Evolutionary conservation across 2,113 vertebrate species (phyloP), one percentile per base, ranked within the genome.

Genomic region (Tursiops truncatus): DNA sequence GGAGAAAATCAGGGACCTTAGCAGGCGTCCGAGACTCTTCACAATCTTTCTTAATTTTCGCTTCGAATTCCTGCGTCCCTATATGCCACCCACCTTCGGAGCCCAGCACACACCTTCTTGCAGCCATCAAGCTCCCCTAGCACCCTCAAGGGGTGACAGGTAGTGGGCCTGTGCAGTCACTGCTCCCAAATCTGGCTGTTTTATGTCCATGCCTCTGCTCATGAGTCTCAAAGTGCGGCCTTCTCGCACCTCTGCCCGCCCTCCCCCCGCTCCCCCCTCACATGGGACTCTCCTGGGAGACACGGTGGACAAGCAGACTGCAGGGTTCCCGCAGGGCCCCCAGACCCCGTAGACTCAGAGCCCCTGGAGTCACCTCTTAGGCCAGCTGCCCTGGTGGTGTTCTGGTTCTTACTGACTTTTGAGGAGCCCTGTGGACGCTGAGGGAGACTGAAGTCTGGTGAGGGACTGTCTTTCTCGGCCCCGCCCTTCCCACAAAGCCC

Each of bases 101-200:
- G 21, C 36, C 36, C 67, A 17, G 10, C 3, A 0, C 18, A 14
- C 23, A 21, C 5, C 68, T 26, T 71, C 56, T 31, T 60, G 13
- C 8, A 1, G 11, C 23, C 21, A 5, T 44, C 11, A 3, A 10
- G 5, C 25, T 81, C 50, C 36, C 63, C n/a, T 2, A 23, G n/a
- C 5, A 76, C 23, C 25, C 17, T 23, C 9, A 13, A 18, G 41
- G 41, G 56, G 31, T 6, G 14, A 36, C 33, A n/a, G 38, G 56
- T 47, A 33, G 68, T 0, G 20, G 14, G 23, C 20, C 47, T 33
- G 6, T 17, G 28, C 1, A 0, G 28, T 58, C 11, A 10, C n/a
- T n/a, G 63, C 7, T 28, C 31, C 2, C 18, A 21, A 53, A 38
- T 50, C 63, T 9, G 28, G 26, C 68, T 12, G 1, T n/a, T 50